phyloP scores from a whole-genome alignment of 2,888 invertebrate genomes.

The Patella pellucida region DNA sequence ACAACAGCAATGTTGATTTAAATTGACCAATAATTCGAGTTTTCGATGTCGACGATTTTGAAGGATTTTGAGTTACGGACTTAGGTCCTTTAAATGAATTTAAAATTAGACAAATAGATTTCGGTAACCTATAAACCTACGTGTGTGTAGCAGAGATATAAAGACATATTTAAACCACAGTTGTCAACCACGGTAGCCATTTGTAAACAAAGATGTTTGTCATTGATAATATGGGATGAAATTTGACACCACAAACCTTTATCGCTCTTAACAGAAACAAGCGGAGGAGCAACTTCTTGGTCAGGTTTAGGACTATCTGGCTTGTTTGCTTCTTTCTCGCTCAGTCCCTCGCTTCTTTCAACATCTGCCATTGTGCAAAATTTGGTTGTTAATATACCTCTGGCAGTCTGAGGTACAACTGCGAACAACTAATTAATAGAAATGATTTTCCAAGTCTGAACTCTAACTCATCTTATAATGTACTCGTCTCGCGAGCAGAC shows the following conservation, averaged over 20 bases:
- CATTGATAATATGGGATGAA: not conserved
- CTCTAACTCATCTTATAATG: constrained; percentile 1
- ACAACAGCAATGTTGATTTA: too few relatives aligned
- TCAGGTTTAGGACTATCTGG: constrained; percentile 67
- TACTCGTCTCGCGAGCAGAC: not conserved
- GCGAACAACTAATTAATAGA: not conserved
- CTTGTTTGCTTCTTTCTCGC: constrained; percentile 66
- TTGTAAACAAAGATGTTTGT: not conserved
- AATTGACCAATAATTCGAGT: too few relatives aligned
- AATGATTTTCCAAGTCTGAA: not conserved
- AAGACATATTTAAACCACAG: too few relatives aligned
- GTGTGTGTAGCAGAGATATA: too few relatives aligned
- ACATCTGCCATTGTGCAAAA: constrained; percentile 47
- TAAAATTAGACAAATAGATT: too few relatives aligned
- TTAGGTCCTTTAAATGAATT: too few relatives aligned
- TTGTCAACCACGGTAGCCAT: too few relatives aligned
- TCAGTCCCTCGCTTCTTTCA: constrained; percentile 50
- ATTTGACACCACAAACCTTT: constrained; percentile 11
- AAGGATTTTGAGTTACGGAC: too few relatives aligned
- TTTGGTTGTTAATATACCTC: too few relatives aligned
- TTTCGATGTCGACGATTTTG: too few relatives aligned
- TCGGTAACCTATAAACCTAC: too few relatives aligned
- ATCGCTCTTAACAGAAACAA: constrained; percentile 53
- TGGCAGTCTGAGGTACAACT: too few relatives aligned
- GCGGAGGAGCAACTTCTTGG: constrained; percentile 62